These are phyloP conservation scores for Ormyrus rosae DNA, from an alignment of 2,888 invertebrate genomes.

Conservation along the genomic window DNA sequence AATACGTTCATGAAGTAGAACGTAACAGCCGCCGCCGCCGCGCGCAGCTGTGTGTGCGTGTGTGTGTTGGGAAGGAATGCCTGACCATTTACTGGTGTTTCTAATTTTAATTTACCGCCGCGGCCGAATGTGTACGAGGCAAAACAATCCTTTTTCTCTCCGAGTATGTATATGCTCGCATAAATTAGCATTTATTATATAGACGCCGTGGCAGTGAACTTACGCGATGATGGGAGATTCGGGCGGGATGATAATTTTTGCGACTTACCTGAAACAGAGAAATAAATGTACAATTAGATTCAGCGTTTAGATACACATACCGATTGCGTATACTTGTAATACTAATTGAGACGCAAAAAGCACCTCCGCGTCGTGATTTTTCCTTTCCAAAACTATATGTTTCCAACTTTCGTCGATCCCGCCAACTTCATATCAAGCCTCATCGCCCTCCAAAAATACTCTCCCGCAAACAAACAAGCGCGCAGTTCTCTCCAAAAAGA, in stretches of 20 bases:
- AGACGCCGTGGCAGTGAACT: not conserved
- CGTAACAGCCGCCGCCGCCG: slow-evolving; percentile 17
- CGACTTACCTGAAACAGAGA: slow-evolving; percentile 46
- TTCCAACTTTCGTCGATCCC: too few relatives aligned
- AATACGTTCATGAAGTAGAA: slow-evolving; percentile 39
- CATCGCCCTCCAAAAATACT: not conserved
- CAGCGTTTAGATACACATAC: too few relatives aligned
- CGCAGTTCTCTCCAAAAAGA: too few relatives aligned
- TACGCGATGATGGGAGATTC: not conserved
- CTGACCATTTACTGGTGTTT: slow-evolving; percentile 11
- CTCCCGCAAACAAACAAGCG: not conserved
- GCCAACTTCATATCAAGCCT: too few relatives aligned
- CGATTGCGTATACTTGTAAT: too few relatives aligned
- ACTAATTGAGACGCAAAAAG: too few relatives aligned
- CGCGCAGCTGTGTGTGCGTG: not conserved
- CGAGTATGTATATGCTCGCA: not conserved
- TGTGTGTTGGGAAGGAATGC: slow-evolving; percentile 12
- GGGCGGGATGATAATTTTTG: not conserved
- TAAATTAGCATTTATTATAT: not conserved
- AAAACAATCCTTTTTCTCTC: not conserved
- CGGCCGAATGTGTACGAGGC: too few relatives aligned
- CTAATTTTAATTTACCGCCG: not conserved
- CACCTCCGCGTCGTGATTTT: too few relatives aligned
- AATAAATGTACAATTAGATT: not conserved
- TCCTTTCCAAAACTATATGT: too few relatives aligned